Evolutionary conservation across 2,888 invertebrate species (phyloP).

Genomic region (Rhimphoctona megacephalus): DNA sequence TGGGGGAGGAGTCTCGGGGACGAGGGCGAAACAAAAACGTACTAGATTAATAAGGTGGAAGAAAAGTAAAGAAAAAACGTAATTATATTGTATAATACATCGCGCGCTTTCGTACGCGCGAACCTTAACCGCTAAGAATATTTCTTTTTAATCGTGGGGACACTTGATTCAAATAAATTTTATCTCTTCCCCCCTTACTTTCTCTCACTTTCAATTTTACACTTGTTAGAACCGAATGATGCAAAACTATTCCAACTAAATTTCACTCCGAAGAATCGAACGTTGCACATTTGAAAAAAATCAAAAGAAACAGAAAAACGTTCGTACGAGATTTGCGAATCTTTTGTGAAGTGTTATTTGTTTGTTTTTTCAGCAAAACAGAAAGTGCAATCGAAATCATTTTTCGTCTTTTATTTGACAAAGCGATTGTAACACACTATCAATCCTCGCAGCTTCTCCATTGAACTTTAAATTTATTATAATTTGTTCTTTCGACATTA

Average conservation of each 20-base stretch:
- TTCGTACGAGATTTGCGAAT: constrained; percentile 1
- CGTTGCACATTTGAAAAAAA: background rate
- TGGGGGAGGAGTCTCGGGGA: background rate
- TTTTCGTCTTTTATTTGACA: background rate
- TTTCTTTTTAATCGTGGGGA: constrained; percentile 73
- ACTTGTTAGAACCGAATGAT: constrained; percentile 6
- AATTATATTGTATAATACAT: constrained; percentile 77
- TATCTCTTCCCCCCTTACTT: constrained; percentile 5
- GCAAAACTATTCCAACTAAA: background rate
- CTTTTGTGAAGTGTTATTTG: background rate
- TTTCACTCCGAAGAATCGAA: background rate
- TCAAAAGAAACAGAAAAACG: background rate
- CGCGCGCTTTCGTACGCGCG: constrained; percentile 69
- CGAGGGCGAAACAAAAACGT: constrained; percentile 2
- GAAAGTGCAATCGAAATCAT: background rate
- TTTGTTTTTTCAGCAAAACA: background rate
- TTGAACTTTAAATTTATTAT: background rate
- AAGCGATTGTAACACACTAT: background rate
- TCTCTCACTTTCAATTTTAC: constrained; percentile 14
- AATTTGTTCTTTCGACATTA: background rate
- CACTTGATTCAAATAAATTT: constrained; percentile 60
- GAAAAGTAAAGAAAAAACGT: constrained; percentile 64
- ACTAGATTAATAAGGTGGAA: constrained; percentile 57
- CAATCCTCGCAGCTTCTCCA: background rate
- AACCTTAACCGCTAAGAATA: constrained; percentile 75